Evolutionary conservation across 1,140 invertebrate genomes (phyloP), one percentile per base, ranked within the genome.

Genomic region (Thaumatotibia leucotreta): DNA sequence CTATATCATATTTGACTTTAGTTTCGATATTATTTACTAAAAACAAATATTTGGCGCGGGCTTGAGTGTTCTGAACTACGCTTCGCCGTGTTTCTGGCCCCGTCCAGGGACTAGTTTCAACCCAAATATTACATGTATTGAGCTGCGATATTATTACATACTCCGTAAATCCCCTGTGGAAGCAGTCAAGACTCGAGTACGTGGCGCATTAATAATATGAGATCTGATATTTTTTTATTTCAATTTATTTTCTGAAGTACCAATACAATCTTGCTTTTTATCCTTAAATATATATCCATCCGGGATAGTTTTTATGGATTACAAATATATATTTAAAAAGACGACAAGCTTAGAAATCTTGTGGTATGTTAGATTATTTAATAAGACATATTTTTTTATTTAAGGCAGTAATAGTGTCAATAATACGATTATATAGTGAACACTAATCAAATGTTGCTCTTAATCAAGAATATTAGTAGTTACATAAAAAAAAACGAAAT

Each of bases 11-110:
- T 54, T 54, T 54, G 50, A 54, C 50, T 54, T 54, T 54, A 54
- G 50, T 27, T 54, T 27, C 50, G 50, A 54, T 54, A 54, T n/a
- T 54, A 54, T 54, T 54, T 54, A 54, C 50, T 54, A 29, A 54
- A 54, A 54, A 27, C 50, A 54, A 54, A 54, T 54, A 54, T 54
- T 54, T 14, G 50, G n/a, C 22, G 10, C 11, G 11, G 50, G 4
- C 23, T 4, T 54, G 22, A 23, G 24, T 17, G 23, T n/a, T 54
- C 23, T n/a, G 10, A 54, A 54, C 50, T 54, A 10, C n/a, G 22
- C 23, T 11, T 9, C 2, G 20, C 14, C 0, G 20, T 10, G 14
- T 54, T 17, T 17, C 50, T 20, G 17, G 23, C 14, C 14, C 39
- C 50, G 50, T 54, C 27, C 23, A 6, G 50, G 50, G 50, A 54